A percentile compares a stretch with the other conserved stretches of the same genome.
These are phyloP conservation scores for Cichladusa arquata DNA, from an alignment of 2,113 vertebrate species.

Conservation along the genomic window DNA sequence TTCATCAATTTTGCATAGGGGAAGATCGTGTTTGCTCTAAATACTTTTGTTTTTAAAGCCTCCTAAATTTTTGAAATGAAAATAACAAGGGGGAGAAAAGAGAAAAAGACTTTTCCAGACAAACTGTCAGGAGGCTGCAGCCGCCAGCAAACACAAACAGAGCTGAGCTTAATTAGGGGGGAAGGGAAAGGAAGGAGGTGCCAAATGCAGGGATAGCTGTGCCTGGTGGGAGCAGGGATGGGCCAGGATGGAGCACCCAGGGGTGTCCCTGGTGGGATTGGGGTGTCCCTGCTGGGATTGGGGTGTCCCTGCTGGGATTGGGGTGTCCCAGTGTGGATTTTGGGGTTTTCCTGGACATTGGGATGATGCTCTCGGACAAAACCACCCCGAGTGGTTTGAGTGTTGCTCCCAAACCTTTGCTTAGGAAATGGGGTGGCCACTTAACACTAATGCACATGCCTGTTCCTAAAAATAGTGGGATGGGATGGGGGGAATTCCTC, in stretches of 20 bases:
- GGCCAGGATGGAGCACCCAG: background rate
- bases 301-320: background rate
- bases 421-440: accelerated
- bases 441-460: accelerated
- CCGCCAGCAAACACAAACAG: constrained; percentile 45
- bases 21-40: constrained; percentile 45
- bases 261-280: too few relatives aligned
- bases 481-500: background rate
- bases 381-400: background rate
- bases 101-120: constrained; percentile 59
- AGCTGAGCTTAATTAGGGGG: constrained; percentile 47
- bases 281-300: background rate
- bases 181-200: constrained; percentile 53
- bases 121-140: constrained; percentile 66
- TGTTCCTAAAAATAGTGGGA: accelerated
- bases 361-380: background rate
- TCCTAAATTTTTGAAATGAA: constrained; percentile 67
- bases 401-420: background rate
- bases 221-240: background rate
- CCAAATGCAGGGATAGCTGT: constrained; percentile 15
- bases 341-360: accelerated
- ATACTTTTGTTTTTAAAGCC: constrained; percentile 59
- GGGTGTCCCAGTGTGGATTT: background rate
- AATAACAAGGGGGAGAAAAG: background rate
- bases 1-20: constrained; percentile 45